phyloP scores from a whole-genome alignment of 2,888 invertebrate species.

The Amiota communis region DNA sequence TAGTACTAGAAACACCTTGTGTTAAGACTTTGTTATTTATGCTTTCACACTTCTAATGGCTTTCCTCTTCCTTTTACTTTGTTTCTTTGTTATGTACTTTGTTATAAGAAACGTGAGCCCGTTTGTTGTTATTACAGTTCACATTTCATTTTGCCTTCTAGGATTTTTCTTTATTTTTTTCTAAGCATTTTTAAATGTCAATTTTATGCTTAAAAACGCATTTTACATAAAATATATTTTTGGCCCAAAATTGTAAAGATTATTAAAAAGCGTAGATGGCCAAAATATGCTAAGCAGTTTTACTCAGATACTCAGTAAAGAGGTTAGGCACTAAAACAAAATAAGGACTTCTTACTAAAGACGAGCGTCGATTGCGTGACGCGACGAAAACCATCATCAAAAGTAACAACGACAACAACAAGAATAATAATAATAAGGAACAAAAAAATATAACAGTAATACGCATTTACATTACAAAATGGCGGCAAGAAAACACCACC shows the following conservation, averaged over 20 bases:
- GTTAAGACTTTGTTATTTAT: too few relatives aligned
- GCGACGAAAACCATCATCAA: slow-evolving; percentile 30
- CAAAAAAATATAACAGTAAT: slow-evolving; percentile 49
- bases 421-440: slow-evolving; percentile 31
- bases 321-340: not conserved
- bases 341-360: slow-evolving; percentile 21
- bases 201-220: slow-evolving; percentile 30
- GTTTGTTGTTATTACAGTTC: not conserved
- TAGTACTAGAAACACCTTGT: too few relatives aligned
- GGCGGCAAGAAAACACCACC: not conserved
- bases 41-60: too few relatives aligned
- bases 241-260: not conserved
- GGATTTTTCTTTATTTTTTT: too few relatives aligned
- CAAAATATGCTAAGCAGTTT: slow-evolving; percentile 50
- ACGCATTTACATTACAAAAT: slow-evolving; percentile 44
- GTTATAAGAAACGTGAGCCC: too few relatives aligned
- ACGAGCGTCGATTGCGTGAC: slow-evolving; percentile 38
- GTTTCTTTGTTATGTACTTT: not conserved
- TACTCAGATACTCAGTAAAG: not conserved
- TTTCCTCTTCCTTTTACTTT: too few relatives aligned
- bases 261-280: slow-evolving; percentile 25
- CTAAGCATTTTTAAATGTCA: slow-evolving; percentile 29
- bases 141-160: not conserved
- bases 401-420: not conserved
- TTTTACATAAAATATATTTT: slow-evolving; percentile 24